phyloP scores from a whole-genome alignment of 1,140 invertebrate species.

The Propsilocerus akamusi region DNA sequence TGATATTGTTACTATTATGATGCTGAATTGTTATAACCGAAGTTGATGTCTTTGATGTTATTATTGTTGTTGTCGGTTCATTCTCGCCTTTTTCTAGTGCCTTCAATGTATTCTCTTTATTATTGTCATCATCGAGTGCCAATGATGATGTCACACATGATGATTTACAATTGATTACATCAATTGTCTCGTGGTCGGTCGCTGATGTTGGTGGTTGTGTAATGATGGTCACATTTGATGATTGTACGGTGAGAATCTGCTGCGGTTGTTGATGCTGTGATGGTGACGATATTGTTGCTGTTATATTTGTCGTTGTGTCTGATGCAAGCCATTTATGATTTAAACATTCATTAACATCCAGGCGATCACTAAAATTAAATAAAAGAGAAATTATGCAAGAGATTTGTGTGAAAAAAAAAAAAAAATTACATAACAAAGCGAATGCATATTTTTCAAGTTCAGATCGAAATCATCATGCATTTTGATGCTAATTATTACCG shows the following conservation, averaged over 20 bases:
- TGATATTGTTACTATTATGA: slow-evolving; percentile 3
- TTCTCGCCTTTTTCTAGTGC: not conserved
- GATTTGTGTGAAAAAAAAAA: slow-evolving; percentile 3
- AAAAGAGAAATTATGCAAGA: slow-evolving; percentile 8
- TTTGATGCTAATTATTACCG: too few relatives aligned
- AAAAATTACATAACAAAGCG: slow-evolving; percentile 1
- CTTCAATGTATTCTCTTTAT: not conserved
- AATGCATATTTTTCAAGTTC: too few relatives aligned
- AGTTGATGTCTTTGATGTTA: slow-evolving; percentile 3
- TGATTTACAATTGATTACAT: slow-evolving; percentile 13
- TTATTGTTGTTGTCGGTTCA: not conserved
- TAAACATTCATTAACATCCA: slow-evolving; percentile 38
- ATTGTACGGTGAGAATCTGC: slow-evolving; percentile 4
- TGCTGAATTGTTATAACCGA: not conserved
- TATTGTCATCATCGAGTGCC: not conserved
- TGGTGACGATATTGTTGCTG: slow-evolving; percentile 8
- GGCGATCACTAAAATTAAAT: slow-evolving; percentile 28
- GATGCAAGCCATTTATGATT: slow-evolving; percentile 37
- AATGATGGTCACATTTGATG: slow-evolving; percentile 5
- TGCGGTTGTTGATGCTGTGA: slow-evolving; percentile 8
- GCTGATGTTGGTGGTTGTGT: slow-evolving; percentile 8
- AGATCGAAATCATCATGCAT: too few relatives aligned
- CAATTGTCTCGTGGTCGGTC: slow-evolving; percentile 11
- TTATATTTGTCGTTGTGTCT: slow-evolving; percentile 17
- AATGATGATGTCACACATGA: slow-evolving; percentile 1